A percentile compares a stretch with the other conserved stretches of the same genome.
phyloP scores from a whole-genome alignment of 2,797 vertebrate genomes.

The Pangasius djambal region DNA sequence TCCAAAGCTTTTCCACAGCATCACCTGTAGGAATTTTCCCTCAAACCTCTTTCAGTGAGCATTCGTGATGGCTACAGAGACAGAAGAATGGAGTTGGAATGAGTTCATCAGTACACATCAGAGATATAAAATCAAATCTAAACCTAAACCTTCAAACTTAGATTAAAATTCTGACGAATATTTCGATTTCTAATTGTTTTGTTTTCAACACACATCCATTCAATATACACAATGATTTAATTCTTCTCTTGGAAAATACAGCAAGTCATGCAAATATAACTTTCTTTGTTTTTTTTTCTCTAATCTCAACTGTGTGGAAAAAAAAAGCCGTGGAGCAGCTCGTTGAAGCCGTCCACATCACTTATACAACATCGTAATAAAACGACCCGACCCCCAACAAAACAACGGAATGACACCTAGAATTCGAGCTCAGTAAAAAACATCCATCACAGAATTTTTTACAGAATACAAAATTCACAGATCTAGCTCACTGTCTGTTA shows the following conservation, averaged over 20 bases:
- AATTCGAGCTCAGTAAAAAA: constrained; percentile 78
- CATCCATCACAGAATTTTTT: constrained; percentile 66
- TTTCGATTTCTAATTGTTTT: constrained; percentile 69
- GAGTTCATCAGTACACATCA: constrained; percentile 64
- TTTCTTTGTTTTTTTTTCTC: constrained; percentile 67
- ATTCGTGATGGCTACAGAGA: not conserved
- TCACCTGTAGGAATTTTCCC: constrained; percentile 22
- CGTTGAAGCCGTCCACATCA: constrained; percentile 15
- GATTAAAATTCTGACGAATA: constrained; percentile 61
- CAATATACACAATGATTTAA: constrained; percentile 80
- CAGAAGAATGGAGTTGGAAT: not conserved
- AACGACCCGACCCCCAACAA: constrained; percentile 33
- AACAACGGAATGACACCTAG: constrained; percentile 70
- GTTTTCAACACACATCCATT: constrained; percentile 74
- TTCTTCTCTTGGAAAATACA: constrained; percentile 79
- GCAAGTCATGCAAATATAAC: constrained; percentile 84
- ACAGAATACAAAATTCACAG: constrained; percentile 82
- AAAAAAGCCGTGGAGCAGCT: not conserved
- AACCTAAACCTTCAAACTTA: constrained; percentile 66
- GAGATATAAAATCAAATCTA: constrained; percentile 60
- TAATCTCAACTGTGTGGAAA: constrained; percentile 66
- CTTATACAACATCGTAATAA: constrained; percentile 22
- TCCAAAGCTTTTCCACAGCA: constrained; percentile 50
- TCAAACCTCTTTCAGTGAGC: not conserved
- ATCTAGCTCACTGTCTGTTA: constrained; percentile 72